Conservation (phyloP, 2,888 invertebrate species). For the Iphiclides podalirius region DNA sequence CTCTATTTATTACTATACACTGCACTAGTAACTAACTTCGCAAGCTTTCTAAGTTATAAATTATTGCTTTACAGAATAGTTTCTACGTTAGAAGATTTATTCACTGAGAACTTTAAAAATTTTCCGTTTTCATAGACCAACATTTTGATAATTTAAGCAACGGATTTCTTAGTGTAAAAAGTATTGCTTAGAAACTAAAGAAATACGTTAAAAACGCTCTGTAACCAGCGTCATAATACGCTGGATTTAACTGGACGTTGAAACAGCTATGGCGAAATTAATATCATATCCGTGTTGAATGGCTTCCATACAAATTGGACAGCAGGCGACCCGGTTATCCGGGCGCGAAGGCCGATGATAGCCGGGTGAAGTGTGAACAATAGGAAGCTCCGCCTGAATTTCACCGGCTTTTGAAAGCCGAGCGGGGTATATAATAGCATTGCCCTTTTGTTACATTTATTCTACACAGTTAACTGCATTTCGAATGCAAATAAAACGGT, state of each 20-base stretch:
- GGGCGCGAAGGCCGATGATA: conserved; percentile 13
- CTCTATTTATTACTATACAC: no score
- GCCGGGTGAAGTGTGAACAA: conserved; percentile 19
- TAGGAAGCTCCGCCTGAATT: conserved; percentile 6
- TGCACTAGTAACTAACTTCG: no score
- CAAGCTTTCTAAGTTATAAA: no score
- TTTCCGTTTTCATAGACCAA: no score
- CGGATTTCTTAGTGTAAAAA: no score
- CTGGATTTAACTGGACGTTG: neutral
- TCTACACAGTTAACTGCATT: neutral
- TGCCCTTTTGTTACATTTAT: conserved; percentile 2
- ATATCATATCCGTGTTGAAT: conserved; percentile 11
- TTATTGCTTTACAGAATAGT: no score
- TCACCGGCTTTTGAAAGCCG: conserved; percentile 6
- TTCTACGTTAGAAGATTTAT: no score
- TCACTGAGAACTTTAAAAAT: no score
- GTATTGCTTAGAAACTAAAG: no score
- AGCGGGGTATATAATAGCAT: neutral
- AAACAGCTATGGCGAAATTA: neutral
- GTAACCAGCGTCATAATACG: neutral
- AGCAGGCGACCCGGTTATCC: conserved; percentile 16
- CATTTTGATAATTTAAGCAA: no score
- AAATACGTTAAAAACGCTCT: neutral
- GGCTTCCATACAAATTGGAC: conserved; percentile 18
- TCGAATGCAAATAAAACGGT: no score